Conservation (phyloP, 2,113 vertebrate species). For the Ptilonorhynchus violaceus region DNA sequence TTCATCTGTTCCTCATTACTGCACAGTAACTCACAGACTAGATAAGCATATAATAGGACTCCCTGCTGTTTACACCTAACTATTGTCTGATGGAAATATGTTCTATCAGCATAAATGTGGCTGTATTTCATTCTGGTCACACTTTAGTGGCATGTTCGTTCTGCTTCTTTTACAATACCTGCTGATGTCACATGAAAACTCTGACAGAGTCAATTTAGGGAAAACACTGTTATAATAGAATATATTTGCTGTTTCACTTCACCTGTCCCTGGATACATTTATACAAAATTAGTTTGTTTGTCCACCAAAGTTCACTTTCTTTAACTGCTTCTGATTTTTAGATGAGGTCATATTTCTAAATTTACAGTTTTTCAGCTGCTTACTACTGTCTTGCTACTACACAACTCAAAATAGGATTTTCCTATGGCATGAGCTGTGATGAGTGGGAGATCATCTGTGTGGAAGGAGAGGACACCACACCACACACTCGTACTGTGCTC, state of each 20-base stretch:
- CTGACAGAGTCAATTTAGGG: not conserved
- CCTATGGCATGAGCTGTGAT: not conserved
- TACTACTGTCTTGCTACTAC: not conserved
- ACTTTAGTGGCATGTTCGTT: not conserved
- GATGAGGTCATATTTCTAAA: not conserved
- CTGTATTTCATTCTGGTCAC: not conserved
- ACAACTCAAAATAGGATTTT: not conserved
- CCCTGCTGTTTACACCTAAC: not conserved
- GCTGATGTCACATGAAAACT: not conserved
- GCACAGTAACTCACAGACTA: not conserved
- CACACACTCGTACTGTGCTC: not conserved
- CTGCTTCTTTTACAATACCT: not conserved
- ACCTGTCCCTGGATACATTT: not conserved
- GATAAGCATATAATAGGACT: not conserved
- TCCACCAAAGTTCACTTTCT: not conserved
- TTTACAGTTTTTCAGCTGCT: not conserved
- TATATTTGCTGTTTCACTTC: not conserved
- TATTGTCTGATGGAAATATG: not conserved
- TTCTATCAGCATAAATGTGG: not conserved
- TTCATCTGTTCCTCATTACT: not conserved
- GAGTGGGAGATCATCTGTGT: not conserved
- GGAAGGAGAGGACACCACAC: not conserved
- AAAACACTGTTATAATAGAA: not conserved
- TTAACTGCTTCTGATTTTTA: not conserved
- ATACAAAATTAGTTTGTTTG: not conserved